phyloP scores from a whole-genome alignment of 2,888 invertebrate species.

The Ormyrus thymus region DNA sequence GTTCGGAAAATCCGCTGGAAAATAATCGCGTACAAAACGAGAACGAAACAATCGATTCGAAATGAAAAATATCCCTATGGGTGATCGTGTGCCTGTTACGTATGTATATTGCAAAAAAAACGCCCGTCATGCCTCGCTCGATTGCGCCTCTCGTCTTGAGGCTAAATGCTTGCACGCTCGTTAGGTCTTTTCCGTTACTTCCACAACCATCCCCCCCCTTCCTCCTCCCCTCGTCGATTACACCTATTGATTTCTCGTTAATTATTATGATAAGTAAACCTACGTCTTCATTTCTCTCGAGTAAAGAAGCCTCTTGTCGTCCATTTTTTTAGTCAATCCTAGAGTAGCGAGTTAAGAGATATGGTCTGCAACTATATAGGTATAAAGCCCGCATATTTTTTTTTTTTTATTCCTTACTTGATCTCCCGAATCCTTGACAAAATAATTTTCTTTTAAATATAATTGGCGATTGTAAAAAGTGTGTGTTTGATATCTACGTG shows the following conservation, averaged over 20 bases:
- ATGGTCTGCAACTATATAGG: conserved; percentile 60
- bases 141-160: no score
- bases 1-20: background rate
- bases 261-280: conserved; percentile 36
- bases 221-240: no score
- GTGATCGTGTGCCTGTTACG: background rate
- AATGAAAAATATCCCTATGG: no score
- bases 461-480: conserved; percentile 29
- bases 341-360: conserved; percentile 68
- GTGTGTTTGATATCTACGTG: conserved; percentile 28
- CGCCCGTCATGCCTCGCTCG: background rate
- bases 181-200: no score
- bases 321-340: conserved; percentile 58
- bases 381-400: conserved; percentile 17
- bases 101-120: conserved; percentile 17
- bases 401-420: conserved; percentile 5
- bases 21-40: no score
- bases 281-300: conserved; percentile 58
- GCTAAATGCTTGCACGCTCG: no score
- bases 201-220: no score
- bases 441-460: conserved; percentile 4
- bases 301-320: conserved; percentile 65
- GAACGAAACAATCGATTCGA: no score
- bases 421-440: background rate
- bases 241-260: conserved; percentile 39